Evolutionary conservation across 2,888 invertebrate species (phyloP).

Genomic region (Tetramorium bicarinatum): DNA sequence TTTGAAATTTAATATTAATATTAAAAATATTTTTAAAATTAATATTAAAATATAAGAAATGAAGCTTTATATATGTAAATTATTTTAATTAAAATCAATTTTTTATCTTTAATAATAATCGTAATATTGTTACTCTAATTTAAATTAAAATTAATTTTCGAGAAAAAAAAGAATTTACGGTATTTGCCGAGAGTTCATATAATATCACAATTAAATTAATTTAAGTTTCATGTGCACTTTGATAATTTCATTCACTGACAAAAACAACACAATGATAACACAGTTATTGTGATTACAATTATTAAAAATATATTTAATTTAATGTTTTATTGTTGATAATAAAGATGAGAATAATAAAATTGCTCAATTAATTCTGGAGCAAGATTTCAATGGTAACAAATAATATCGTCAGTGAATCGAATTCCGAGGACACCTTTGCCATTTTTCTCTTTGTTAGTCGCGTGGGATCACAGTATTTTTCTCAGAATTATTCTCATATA

Average conservation of each 20-base stretch:
- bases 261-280: not conserved
- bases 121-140: not conserved
- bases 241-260: constrained; percentile 44
- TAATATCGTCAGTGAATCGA: constrained; percentile 35
- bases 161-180: constrained; percentile 13
- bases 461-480: constrained; percentile 4
- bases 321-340: not conserved
- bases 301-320: not conserved
- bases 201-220: constrained; percentile 16
- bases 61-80: not conserved
- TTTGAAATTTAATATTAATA: not conserved
- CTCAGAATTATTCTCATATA: constrained; percentile 9
- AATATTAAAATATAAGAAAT: constrained; percentile 16
- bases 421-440: not conserved
- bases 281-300: constrained; percentile 5
- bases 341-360: not conserved
- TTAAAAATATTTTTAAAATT: constrained; percentile 4
- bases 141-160: not conserved
- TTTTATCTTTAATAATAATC: not conserved
- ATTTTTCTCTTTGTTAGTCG: constrained; percentile 4
- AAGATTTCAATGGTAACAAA: constrained; percentile 15
- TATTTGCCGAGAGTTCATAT: constrained; percentile 54
- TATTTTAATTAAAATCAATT: not conserved
- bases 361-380: not conserved
- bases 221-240: not conserved